Percentiles rank a stretch among this genome's conserved stretches.
These are phyloP conservation scores for Nerophis lumbriciformis DNA, from an alignment of 2,113 vertebrate genomes.

Conservation along the genomic window DNA sequence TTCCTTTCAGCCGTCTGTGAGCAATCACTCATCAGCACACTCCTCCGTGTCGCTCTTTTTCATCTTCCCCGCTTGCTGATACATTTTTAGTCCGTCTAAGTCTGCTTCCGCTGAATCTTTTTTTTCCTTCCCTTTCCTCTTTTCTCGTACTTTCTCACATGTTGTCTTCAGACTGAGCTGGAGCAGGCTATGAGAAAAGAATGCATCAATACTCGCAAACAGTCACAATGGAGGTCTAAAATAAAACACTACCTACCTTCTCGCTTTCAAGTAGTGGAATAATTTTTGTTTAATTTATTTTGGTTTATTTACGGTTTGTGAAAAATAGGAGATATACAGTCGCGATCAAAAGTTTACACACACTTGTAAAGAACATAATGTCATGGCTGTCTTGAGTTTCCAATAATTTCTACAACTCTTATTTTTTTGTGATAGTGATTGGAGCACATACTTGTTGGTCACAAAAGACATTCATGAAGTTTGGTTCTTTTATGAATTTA, in stretches of 20 bases:
- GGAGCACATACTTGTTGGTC: too few relatives aligned
- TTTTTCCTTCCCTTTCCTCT: not conserved
- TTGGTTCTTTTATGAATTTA: too few relatives aligned
- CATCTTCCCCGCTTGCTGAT: not conserved
- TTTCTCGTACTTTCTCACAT: not conserved
- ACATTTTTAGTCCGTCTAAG: not conserved
- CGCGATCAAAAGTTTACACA: too few relatives aligned
- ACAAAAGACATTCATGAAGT: too few relatives aligned
- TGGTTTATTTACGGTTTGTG: too few relatives aligned
- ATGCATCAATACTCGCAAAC: not conserved
- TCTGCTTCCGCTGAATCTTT: not conserved
- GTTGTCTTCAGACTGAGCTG: not conserved
- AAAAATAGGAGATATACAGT: too few relatives aligned
- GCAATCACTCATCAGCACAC: not conserved
- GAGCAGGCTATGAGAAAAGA: not conserved
- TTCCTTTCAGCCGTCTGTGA: not conserved
- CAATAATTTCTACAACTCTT: too few relatives aligned
- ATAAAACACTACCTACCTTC: not conserved
- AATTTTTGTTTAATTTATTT: too few relatives aligned
- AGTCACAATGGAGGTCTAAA: not conserved
- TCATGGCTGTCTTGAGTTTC: too few relatives aligned
- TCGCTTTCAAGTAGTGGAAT: too few relatives aligned
- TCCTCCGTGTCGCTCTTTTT: not conserved
- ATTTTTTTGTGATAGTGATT: too few relatives aligned
- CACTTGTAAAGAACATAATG: too few relatives aligned